Conservation (phyloP, 1,140 invertebrate species). For the Drosophila arizonae region DNA sequence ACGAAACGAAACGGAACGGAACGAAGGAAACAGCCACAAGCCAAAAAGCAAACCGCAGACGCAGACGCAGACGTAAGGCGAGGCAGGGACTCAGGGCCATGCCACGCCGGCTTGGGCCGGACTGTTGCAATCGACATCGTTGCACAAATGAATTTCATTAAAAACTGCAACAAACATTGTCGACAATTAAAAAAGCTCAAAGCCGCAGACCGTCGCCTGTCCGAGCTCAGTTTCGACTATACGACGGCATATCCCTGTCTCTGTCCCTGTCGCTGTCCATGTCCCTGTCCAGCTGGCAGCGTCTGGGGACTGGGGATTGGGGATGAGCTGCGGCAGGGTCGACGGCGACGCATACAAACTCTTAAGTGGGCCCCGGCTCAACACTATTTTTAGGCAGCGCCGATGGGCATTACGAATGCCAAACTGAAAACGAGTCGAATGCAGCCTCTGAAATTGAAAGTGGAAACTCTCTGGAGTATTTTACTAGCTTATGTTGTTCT, state of each 20-base stretch:
- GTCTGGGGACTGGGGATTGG: constrained; percentile 37
- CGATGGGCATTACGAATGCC: constrained; percentile 24
- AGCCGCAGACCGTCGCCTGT: constrained; percentile 43
- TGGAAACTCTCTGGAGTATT: constrained; percentile 72
- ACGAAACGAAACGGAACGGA: constrained; percentile 28
- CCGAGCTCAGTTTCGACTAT: neutral
- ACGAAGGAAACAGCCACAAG: constrained; percentile 28
- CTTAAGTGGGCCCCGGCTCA: constrained; percentile 53
- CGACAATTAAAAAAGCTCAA: constrained; percentile 75
- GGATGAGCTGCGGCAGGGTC: constrained; percentile 29
- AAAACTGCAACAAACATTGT: constrained; percentile 79
- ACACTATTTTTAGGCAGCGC: constrained; percentile 70
- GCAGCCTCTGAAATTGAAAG: constrained; percentile 66
- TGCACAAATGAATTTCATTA: constrained; percentile 77
- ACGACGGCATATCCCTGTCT: constrained; percentile 6
- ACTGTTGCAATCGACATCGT: constrained; percentile 46
- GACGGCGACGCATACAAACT: constrained; percentile 33
- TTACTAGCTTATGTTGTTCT: constrained; percentile 23
- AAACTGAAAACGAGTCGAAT: constrained; percentile 44
- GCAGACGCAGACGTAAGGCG: neutral
- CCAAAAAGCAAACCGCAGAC: constrained; percentile 35
- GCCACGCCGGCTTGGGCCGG: constrained; percentile 18
- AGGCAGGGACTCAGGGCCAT: constrained; percentile 36
- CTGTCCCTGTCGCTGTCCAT: constrained; percentile 18
- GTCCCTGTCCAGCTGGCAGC: constrained; percentile 13